Base-by-base conservation (phyloP, 2,113 vertebrate genomes). In the Chaetops frenatus region DNA sequence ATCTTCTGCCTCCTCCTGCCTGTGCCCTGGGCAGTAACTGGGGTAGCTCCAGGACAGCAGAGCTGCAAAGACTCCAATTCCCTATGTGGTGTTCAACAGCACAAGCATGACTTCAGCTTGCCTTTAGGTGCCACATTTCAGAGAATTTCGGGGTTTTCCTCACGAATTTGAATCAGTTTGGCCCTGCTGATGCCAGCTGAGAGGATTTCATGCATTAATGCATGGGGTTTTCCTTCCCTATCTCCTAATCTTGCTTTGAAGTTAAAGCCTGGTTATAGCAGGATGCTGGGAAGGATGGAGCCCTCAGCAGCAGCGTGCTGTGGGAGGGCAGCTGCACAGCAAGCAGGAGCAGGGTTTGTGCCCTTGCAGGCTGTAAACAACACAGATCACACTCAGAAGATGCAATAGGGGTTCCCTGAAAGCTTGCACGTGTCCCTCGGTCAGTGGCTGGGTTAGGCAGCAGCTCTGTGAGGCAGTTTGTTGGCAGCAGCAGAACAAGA, bases 221-320 rank as follows among this genome's bases (percentile, higher is more conserved):
- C 33, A 50, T 35, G 76, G 64, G 62, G 35, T 65, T 92, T 93
- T 70, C 56, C 29, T 81, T 83, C 72, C 51, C 50, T 94, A 35
- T 88, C 86, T 83, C 67, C 87, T 58, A 29, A 44, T 94, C 82
- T 77, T 42, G 29, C 88, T 94, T 86, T 97, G 90, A 93, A 90
- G 71, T 78, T 69, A 33, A 70, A 88, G 33, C 38, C 71, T 16
- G 45, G n/a, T 82, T 72, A 6, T 8, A 82, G 82, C 7, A 6
- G 62, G 62, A 45, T 86, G 66, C 70, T 85, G 79, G 74, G 79
- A 77, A 90, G 31, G 71, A 42, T 50, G 77, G 79, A 93, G 54
- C 66, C 53, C 69, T 66, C 65, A 16, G 61, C n/a, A 67, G 66
- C 72, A 57, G 42, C 2, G 9, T 56, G 47, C 47, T 61, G 47